phyloP scores from a whole-genome alignment of 2,797 vertebrate genomes.

The Geotrypetes seraphini region DNA sequence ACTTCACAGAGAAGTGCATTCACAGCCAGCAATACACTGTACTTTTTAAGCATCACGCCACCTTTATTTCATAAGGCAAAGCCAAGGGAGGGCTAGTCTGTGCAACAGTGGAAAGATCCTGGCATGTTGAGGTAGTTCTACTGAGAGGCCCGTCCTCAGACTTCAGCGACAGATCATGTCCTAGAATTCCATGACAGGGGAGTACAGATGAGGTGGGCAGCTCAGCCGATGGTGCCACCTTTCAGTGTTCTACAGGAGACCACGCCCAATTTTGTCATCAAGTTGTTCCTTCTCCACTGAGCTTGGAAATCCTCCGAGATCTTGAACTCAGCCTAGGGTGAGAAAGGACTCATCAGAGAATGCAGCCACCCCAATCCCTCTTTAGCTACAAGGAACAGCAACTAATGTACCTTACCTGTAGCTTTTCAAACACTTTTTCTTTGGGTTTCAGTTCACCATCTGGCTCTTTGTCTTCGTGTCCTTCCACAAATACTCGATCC shows the following conservation, averaged over 20 bases:
- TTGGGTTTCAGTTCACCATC: conserved; percentile 89
- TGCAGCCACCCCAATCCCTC: background rate
- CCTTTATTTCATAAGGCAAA: too few species aligned
- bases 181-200: too few species aligned
- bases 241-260: conserved; percentile 86
- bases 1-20: too few species aligned
- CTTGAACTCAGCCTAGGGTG: conserved; percentile 69
- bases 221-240: conserved; percentile 80
- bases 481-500: conserved; percentile 78
- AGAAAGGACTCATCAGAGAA: background rate
- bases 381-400: background rate
- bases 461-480: conserved; percentile 70
- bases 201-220: too few species aligned
- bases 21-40: too few species aligned
- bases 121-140: too few species aligned
- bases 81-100: too few species aligned
- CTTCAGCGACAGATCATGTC: too few species aligned
- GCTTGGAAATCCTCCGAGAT: conserved; percentile 71
- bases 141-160: too few species aligned
- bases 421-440: conserved; percentile 93
- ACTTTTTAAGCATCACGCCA: too few species aligned
- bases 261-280: conserved; percentile 84
- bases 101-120: too few species aligned
- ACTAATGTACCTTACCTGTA: conserved; percentile 65
- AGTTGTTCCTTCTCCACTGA: conserved; percentile 80